Percentiles rank a stretch among this genome's conserved stretches.
Conservation (phyloP, 1,140 invertebrate genomes). For the Hylaeus anthracinus region DNA sequence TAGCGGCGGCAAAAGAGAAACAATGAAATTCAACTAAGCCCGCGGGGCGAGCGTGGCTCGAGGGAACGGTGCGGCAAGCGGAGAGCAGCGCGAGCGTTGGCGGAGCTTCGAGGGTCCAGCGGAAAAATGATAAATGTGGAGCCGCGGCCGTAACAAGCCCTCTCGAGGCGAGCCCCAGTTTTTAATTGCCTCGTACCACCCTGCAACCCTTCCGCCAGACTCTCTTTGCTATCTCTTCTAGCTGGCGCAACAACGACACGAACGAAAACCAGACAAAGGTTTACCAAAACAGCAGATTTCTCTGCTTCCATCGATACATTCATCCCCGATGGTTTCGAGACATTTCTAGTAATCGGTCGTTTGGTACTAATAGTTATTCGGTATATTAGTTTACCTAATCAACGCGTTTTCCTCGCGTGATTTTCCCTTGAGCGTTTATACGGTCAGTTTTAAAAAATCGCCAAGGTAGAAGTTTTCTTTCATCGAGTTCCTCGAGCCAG, state of each 20-base stretch:
- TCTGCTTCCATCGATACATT: too few species aligned
- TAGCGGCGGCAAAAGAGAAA: conserved; percentile 55
- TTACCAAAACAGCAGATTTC: conserved; percentile 35
- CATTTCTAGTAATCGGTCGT: too few species aligned
- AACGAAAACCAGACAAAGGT: conserved; percentile 46
- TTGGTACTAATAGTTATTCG: too few species aligned
- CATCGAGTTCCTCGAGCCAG: neutral
- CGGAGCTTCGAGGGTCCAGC: conserved; percentile 52
- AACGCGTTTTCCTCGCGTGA: too few species aligned
- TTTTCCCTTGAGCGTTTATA: too few species aligned
- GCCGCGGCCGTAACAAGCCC: conserved; percentile 74
- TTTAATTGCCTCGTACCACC: conserved; percentile 74
- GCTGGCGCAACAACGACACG: conserved; percentile 9
- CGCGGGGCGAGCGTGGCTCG: neutral
- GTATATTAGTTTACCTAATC: too few species aligned
- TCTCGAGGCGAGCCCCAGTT: conserved; percentile 75
- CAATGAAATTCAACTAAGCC: conserved; percentile 64
- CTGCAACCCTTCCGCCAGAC: conserved; percentile 15
- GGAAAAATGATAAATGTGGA: conserved; percentile 76
- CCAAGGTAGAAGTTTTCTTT: conserved; percentile 55
- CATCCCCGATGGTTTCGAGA: too few species aligned
- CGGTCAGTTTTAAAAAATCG: too few species aligned
- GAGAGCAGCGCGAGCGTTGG: neutral
- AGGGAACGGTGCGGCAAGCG: too few species aligned
- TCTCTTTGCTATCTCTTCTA: conserved; percentile 14